Base-by-base conservation (phyloP, 2,888 invertebrate species). In the Microctonus hyperodae region DNA sequence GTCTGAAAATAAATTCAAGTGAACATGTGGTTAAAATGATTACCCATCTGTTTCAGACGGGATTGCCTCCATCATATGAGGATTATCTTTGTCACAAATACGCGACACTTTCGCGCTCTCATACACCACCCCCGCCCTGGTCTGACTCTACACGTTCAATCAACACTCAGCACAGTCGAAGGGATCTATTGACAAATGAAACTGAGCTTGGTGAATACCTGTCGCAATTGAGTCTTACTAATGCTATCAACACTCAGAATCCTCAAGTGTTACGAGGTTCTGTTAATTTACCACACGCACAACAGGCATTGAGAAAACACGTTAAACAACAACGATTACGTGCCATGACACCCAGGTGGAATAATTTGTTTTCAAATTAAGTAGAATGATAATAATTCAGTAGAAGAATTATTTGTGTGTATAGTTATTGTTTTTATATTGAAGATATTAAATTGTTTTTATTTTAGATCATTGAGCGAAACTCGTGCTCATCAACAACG, bases 101-200 rank as follows among this genome's bases (percentile, higher is more conserved):
- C 70, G 76, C 78, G 44, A 75, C 80, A 76, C 68, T 79, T 25
- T 75, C 81, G 6, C 83, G 83, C n/a, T 83, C 83, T 10, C 83
- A 81, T 58, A 83, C 83, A 10, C 83, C 83, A 3, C 83, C 83
- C 1, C 83, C 83, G 3, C 83, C 83, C 0, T 83, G 83, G 83
- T 79, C 83, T 31, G 82, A 83, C 48, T 78, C 81, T 1, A 67
- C 74, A 23, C 72, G 55, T 60, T 66, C 55, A 56, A 59, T 50
- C 5, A 72, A 70, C 33, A 72, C 76, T 23, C 76, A 76, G 22
- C 78, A 78, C 37, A 68, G 75, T 22, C 79, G 81, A 48, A 78
- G 79, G 33, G 79, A 83, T 23, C 69, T 79, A 9, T 59, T 79
- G 62, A 75, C 76, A 25, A 82, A 76, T 59, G 81, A 80, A 56